Conservation (phyloP, 2,888 invertebrate genomes). For the Lordiphosa fenestrarum region DNA sequence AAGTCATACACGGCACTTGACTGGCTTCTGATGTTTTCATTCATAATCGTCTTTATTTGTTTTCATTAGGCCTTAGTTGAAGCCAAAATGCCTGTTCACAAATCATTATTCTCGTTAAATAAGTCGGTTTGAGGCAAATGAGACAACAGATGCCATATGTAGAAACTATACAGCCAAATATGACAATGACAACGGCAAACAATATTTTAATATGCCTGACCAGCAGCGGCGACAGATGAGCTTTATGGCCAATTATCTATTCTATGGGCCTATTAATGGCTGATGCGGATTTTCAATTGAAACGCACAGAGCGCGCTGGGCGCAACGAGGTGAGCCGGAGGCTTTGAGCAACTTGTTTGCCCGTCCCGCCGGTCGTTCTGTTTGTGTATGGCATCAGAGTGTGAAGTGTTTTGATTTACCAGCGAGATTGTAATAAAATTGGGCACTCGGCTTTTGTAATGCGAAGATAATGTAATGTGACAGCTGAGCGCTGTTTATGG, state of each 20-base stretch:
- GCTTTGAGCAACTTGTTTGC: conserved; percentile 8
- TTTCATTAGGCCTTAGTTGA: conserved; percentile 64
- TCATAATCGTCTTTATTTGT: conserved; percentile 58
- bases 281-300: conserved; percentile 55
- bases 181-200: conserved; percentile 34
- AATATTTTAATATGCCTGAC: conserved; percentile 64
- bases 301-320: conserved; percentile 1
- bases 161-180: conserved; percentile 23
- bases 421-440: conserved; percentile 42
- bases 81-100: conserved; percentile 58
- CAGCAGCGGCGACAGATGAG: conserved; percentile 54
- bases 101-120: conserved; percentile 56
- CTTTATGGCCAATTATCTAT: conserved; percentile 72
- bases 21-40: conserved; percentile 9
- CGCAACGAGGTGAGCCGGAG: not conserved
- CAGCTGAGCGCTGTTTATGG: conserved; percentile 30
- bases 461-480: conserved; percentile 45
- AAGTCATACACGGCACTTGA: not conserved
- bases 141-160: conserved; percentile 50
- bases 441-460: conserved; percentile 39
- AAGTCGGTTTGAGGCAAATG: conserved; percentile 44
- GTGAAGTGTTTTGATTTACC: conserved; percentile 42
- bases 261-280: conserved; percentile 62
- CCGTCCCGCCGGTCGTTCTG: not conserved
- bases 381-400: conserved; percentile 28